These are phyloP conservation scores for Leptocoma aspasia DNA, from an alignment of 2,113 vertebrate species.

Conservation along the genomic window DNA sequence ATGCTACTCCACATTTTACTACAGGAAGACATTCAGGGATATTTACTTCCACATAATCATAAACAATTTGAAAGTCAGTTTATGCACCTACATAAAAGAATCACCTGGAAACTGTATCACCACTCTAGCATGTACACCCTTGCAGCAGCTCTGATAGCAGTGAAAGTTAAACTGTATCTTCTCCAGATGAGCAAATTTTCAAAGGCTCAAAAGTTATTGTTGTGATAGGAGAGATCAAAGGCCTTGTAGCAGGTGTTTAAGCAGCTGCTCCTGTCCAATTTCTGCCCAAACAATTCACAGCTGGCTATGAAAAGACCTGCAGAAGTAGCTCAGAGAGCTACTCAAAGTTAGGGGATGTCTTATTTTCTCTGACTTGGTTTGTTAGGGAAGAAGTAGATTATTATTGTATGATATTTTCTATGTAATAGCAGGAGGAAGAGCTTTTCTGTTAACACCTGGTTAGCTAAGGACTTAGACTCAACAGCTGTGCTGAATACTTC, in stretches of 20 bases:
- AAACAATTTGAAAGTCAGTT: neutral
- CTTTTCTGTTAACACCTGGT: neutral
- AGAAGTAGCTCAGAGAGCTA: neutral
- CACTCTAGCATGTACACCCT: neutral
- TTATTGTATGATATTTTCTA: neutral
- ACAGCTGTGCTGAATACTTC: neutral
- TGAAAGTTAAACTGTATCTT: neutral
- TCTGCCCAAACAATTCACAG: neutral
- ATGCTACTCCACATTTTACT: neutral
- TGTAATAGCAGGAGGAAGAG: neutral
- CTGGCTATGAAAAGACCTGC: neutral
- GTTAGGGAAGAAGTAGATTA: neutral
- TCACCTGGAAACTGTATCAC: neutral
- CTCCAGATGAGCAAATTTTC: neutral
- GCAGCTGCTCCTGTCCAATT: conserved; percentile 10
- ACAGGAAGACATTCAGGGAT: neutral
- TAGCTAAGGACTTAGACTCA: neutral
- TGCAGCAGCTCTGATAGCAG: neutral
- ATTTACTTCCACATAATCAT: neutral
- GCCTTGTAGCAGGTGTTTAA: conserved; percentile 28
- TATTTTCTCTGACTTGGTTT: neutral
- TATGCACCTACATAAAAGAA: neutral
- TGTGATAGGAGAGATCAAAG: conserved; percentile 29
- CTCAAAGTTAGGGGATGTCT: neutral
- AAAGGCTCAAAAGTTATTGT: neutral